Percentiles rank a stretch among this genome's conserved stretches.
These are phyloP conservation scores for Himantopus leucocephalus DNA, from an alignment of 2,113 vertebrate species.

Conservation along the genomic window DNA sequence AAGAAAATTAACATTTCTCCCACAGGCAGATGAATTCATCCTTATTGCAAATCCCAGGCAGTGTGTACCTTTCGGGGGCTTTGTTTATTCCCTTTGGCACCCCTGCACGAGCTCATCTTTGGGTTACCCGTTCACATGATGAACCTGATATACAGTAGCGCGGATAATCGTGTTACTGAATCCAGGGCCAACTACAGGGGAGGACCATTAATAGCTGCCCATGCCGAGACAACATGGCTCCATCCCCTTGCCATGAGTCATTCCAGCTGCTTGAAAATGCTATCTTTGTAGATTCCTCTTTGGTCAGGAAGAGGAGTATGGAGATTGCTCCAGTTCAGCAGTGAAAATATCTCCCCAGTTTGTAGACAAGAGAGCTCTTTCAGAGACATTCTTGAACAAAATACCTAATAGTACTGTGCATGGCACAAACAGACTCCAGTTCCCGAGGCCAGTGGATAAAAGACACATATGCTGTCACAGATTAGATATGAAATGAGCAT, in stretches of 20 bases:
- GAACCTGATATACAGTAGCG: background rate
- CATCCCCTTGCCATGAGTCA: background rate
- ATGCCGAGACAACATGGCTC: slow-evolving; percentile 11
- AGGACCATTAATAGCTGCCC: background rate
- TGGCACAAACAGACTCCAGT: background rate
- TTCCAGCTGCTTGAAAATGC: slow-evolving; percentile 23
- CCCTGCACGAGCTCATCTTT: background rate
- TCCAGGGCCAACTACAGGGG: background rate
- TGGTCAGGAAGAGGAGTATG: background rate
- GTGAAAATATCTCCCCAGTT: background rate
- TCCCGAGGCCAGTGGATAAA: background rate
- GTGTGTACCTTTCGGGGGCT: background rate
- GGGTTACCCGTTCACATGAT: background rate
- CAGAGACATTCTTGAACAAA: background rate
- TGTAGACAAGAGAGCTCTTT: slow-evolving; percentile 20
- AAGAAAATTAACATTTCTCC: background rate
- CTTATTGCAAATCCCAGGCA: background rate
- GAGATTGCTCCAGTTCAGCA: background rate
- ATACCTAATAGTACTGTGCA: background rate
- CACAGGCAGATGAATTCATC: background rate
- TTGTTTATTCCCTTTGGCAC: background rate
- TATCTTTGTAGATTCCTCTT: background rate
- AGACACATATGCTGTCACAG: background rate
- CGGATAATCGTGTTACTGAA: slow-evolving; percentile 3
- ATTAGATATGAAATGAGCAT: background rate